These are phyloP conservation scores for Sinopyrophorus schimmeli DNA, from an alignment of 2,888 invertebrate genomes.

Conservation along the genomic window DNA sequence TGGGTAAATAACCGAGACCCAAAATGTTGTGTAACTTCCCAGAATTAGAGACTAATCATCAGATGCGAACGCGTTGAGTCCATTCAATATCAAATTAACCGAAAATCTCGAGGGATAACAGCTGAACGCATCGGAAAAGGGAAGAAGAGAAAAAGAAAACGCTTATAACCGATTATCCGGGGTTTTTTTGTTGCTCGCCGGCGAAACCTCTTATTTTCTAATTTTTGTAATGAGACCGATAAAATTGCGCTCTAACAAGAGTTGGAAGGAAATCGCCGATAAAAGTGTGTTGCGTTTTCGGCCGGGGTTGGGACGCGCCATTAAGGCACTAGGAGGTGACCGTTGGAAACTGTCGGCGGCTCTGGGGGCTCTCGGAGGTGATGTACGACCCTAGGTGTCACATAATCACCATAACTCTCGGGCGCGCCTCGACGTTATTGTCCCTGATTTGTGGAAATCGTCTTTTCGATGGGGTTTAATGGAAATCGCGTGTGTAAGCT, in stretches of 20 bases:
- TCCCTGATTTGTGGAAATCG: slow-evolving; percentile 30
- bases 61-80: slow-evolving; percentile 17
- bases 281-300: slow-evolving; percentile 13
- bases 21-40: slow-evolving; percentile 23
- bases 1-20: slow-evolving; percentile 20
- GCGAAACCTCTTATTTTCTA: slow-evolving; percentile 1
- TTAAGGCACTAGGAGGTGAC: slow-evolving; percentile 24
- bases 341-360: slow-evolving; percentile 21
- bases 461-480: slow-evolving; percentile 29
- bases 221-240: background rate
- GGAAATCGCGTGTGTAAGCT: slow-evolving; percentile 28
- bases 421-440: slow-evolving; percentile 33
- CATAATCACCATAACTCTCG: slow-evolving; percentile 42
- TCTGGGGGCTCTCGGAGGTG: slow-evolving; percentile 25
- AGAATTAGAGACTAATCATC: slow-evolving; percentile 28
- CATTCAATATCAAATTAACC: slow-evolving; percentile 22
- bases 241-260: background rate
- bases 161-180: slow-evolving; percentile 17
- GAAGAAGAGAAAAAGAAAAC: slow-evolving; percentile 5
- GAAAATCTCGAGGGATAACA: slow-evolving; percentile 17
- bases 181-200: background rate
- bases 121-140: slow-evolving; percentile 2
- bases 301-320: slow-evolving; percentile 10
- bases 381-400: slow-evolving; percentile 40
- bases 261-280: slow-evolving; percentile 12